Conservation (phyloP, 2,888 invertebrate species). For the Bombylius discolor region DNA sequence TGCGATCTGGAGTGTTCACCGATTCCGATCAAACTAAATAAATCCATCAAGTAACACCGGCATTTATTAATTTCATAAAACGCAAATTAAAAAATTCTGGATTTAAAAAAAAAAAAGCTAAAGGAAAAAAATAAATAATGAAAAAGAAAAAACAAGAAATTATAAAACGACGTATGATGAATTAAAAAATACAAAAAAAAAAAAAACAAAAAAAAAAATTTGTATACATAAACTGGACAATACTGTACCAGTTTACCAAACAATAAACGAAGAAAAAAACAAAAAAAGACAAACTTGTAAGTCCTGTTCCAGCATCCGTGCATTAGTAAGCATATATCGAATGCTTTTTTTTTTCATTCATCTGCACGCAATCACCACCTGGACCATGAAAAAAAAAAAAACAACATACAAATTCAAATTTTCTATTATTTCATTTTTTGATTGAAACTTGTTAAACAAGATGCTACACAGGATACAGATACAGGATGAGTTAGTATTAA, state of each 20-base stretch:
- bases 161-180: too few species aligned
- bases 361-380: background rate
- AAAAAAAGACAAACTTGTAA: background rate
- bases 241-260: background rate
- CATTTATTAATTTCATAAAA: background rate
- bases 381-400: background rate
- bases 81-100: too few species aligned
- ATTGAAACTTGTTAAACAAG: slow-evolving; percentile 2
- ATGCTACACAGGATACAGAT: background rate
- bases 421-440: background rate
- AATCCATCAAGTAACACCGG: background rate
- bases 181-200: too few species aligned
- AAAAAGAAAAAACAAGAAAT: too few species aligned
- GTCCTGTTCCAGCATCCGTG: background rate
- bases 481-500: too few species aligned
- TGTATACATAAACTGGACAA: background rate
- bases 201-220: too few species aligned
- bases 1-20: background rate
- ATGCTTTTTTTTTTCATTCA: background rate
- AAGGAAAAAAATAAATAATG: background rate
- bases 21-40: background rate
- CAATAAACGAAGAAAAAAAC: too few species aligned
- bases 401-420: background rate
- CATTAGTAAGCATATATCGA: background rate
- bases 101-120: background rate